Conservation (phyloP, 2,113 vertebrate species). For the Fregata magnificens region DNA sequence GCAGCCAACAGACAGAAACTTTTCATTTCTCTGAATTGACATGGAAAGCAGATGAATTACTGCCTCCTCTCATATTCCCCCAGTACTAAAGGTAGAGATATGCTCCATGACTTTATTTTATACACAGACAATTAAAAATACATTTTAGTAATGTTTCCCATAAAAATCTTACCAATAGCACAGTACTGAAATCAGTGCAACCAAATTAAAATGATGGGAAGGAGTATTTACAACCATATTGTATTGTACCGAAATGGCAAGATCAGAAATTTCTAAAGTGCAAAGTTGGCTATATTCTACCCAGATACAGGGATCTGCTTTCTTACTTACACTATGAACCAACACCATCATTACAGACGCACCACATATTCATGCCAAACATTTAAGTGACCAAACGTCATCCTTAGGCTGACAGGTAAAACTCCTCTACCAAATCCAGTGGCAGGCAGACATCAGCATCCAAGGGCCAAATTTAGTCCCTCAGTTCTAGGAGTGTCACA, state of each 20-base stretch:
- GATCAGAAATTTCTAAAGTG: not conserved
- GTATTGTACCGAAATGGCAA: not conserved
- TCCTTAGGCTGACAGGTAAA: not conserved
- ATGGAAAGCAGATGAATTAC: not conserved
- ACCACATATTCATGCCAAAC: not conserved
- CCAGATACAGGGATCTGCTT: not conserved
- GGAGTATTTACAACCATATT: conserved; percentile 13
- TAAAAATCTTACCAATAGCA: conserved; percentile 1
- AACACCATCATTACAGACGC: not conserved
- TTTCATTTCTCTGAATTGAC: not conserved
- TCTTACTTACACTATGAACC: not conserved
- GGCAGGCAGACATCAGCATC: not conserved
- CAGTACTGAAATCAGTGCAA: conserved; percentile 18
- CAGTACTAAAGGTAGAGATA: not conserved
- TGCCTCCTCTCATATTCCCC: not conserved
- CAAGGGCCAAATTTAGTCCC: not conserved
- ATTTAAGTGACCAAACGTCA: not conserved
- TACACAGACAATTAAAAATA: not conserved
- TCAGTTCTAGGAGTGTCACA: not conserved
- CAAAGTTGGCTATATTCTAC: not conserved
- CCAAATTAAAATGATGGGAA: not conserved
- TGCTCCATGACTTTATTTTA: not conserved
- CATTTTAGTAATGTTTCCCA: not conserved
- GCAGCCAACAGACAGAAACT: not conserved
- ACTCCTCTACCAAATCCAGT: not conserved